Evolutionary conservation across 2,888 invertebrate species (phyloP).

Genomic region (Platycnemis pennipes): DNA sequence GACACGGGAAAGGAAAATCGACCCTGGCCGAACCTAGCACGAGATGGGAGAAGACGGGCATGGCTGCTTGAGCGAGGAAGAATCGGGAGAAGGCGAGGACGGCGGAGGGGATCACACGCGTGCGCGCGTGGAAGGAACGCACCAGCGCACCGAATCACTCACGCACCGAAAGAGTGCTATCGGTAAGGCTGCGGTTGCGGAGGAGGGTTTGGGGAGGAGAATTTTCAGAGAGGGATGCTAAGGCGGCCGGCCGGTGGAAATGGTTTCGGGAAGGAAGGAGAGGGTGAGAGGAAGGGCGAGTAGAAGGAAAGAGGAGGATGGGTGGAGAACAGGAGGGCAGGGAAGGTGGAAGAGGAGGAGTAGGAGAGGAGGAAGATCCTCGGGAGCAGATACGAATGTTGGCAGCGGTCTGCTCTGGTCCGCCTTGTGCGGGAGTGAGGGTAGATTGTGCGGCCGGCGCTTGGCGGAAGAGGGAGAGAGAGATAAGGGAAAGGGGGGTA

Average conservation of each 20-base stretch:
- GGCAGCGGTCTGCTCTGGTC: slow-evolving; percentile 47
- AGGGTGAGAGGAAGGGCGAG: background rate
- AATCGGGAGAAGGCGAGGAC: background rate
- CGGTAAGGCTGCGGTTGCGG: background rate
- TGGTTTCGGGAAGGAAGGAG: background rate
- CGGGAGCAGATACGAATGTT: slow-evolving; percentile 47
- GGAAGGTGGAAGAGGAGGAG: slow-evolving; percentile 4
- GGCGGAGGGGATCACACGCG: too few species aligned
- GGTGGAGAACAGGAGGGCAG: background rate
- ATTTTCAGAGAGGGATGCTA: background rate
- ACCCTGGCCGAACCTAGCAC: too few species aligned
- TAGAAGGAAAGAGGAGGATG: background rate
- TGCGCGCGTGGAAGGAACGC: background rate
- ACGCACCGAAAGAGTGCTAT: background rate
- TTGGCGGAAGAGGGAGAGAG: background rate
- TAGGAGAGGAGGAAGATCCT: slow-evolving; percentile 23
- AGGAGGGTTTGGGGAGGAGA: background rate
- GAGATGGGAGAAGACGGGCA: background rate
- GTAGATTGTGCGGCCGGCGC: slow-evolving; percentile 19
- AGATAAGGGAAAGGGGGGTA: background rate
- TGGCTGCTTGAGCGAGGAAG: background rate
- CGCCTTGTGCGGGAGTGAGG: slow-evolving; percentile 51
- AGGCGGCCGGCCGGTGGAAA: background rate
- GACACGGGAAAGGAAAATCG: too few species aligned
- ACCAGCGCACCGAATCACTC: background rate